phyloP scores from a whole-genome alignment of 2,797 vertebrate genomes.

The Crypturellus tataupa region DNA sequence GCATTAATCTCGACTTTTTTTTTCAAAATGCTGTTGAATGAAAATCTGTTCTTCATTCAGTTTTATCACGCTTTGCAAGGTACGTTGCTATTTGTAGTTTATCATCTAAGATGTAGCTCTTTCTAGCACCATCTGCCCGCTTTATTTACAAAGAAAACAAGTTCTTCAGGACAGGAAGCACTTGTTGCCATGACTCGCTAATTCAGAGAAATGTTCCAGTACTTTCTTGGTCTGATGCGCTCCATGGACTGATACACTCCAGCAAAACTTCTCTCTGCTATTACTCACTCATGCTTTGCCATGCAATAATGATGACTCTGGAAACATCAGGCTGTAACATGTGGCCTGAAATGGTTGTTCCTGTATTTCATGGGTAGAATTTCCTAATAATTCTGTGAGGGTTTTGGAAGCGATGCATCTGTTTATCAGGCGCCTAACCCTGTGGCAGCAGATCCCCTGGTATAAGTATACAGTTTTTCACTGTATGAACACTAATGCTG shows the following conservation, averaged over 20 bases:
- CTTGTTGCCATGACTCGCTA: background rate
- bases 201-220: background rate
- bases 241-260: background rate
- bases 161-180: background rate
- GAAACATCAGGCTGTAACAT: background rate
- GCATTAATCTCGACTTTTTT: background rate
- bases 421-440: background rate
- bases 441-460: background rate
- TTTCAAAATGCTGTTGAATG: background rate
- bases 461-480: too few relatives aligned
- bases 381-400: background rate
- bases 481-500: too few relatives aligned
- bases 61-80: background rate
- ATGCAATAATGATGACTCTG: background rate
- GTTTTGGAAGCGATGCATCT: background rate
- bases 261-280: background rate
- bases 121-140: background rate
- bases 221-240: conserved; percentile 4
- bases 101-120: background rate
- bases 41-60: background rate
- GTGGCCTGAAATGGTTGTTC: background rate
- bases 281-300: background rate
- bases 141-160: background rate
- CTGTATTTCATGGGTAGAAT: background rate
- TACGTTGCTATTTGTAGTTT: background rate